These are phyloP conservation scores for Atractosteus spatula DNA, from an alignment of 2,113 vertebrate species.

Conservation along the genomic window DNA sequence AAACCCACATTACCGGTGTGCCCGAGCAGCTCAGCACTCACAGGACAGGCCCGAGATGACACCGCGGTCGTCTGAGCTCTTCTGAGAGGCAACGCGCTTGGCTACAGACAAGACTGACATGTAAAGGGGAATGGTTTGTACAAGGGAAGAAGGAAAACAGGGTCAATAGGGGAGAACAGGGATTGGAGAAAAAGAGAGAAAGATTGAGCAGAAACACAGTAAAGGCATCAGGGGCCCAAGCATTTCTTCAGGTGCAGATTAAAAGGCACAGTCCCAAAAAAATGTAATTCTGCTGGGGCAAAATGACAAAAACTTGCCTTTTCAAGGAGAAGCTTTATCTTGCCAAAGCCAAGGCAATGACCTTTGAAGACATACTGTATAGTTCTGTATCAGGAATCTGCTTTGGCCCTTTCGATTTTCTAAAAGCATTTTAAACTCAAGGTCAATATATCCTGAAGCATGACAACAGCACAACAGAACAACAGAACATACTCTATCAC, in stretches of 20 bases:
- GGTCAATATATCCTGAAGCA: no score
- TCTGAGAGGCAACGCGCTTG: slow-evolving; percentile 65
- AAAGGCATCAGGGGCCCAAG: background rate
- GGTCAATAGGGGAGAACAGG: slow-evolving; percentile 36
- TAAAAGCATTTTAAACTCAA: no score
- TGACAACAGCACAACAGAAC: no score
- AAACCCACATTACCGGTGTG: slow-evolving; percentile 75
- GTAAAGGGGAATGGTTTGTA: slow-evolving; percentile 58
- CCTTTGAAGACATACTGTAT: no score
- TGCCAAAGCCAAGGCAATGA: no score
- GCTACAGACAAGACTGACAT: slow-evolving; percentile 81
- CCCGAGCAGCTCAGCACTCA: slow-evolving; percentile 57
- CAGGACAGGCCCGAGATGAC: slow-evolving; percentile 57
- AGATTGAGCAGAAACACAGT: slow-evolving; percentile 28
- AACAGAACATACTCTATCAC: no score
- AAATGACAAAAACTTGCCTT: no score
- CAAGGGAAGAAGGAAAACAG: slow-evolving; percentile 48
- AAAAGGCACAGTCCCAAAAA: no score
- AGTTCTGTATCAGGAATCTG: no score
- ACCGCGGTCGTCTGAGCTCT: slow-evolving; percentile 66
- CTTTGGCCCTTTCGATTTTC: no score
- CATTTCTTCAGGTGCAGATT: background rate
- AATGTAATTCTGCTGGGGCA: no score
- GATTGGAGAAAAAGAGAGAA: slow-evolving; percentile 33
- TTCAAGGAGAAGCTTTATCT: no score